A percentile compares a stretch with the other conserved stretches of the same genome.
Conservation (phyloP, 1,140 invertebrate genomes). For the Plectus sambesii region DNA sequence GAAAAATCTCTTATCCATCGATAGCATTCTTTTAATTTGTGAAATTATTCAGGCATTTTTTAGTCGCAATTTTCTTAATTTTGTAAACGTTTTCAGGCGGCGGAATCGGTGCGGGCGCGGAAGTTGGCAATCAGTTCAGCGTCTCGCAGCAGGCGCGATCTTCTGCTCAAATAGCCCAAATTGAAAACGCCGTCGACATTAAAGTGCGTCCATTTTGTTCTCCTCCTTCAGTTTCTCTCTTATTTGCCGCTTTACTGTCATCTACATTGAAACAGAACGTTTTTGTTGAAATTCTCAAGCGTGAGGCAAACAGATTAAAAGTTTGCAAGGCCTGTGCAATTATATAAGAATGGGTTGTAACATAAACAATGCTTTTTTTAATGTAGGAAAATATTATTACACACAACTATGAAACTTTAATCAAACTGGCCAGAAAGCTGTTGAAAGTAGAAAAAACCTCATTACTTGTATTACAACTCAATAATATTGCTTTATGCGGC, state of each 20-base stretch:
- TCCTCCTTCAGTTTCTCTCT: neutral
- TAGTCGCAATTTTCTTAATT: no score
- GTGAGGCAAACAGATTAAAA: neutral
- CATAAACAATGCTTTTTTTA: no score
- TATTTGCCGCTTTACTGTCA: no score
- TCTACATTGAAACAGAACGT: neutral
- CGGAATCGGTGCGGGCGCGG: constrained; percentile 54
- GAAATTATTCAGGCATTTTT: no score
- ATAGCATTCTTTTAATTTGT: no score
- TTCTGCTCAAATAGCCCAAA: constrained; percentile 64
- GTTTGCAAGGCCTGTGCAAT: neutral
- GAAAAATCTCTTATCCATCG: no score
- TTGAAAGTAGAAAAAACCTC: no score
- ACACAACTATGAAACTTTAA: no score
- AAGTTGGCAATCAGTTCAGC: constrained; percentile 83
- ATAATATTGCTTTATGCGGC: constrained; percentile 2
- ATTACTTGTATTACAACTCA: neutral
- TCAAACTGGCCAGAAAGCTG: no score
- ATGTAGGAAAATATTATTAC: no score
- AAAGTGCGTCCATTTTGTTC: constrained; percentile 57
- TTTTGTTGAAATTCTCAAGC: neutral
- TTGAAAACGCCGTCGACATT: constrained; percentile 92
- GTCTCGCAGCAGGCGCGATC: constrained; percentile 79
- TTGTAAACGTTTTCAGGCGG: no score
- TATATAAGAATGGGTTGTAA: no score